Conservation (phyloP, 1,140 invertebrate species). For the Drosophila ficusphila region DNA sequence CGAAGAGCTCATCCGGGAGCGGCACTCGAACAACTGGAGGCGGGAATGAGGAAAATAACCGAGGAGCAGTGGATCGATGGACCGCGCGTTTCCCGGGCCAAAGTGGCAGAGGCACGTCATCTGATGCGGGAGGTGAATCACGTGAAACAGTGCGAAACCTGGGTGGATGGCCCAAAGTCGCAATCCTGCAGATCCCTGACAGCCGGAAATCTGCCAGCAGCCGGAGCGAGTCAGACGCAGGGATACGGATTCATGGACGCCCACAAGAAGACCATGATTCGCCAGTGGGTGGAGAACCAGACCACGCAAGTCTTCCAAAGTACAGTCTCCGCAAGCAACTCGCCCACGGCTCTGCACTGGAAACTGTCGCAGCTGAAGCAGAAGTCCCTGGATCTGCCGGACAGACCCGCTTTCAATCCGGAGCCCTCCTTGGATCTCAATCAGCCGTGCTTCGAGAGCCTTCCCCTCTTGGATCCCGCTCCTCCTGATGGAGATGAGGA, state of each 20-base stretch:
- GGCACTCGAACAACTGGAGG: slow-evolving; percentile 64
- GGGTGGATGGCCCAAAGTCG: slow-evolving; percentile 95
- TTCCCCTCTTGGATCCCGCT: slow-evolving; percentile 59
- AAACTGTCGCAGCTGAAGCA: slow-evolving; percentile 81
- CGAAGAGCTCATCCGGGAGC: slow-evolving; percentile 83
- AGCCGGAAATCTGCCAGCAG: slow-evolving; percentile 74
- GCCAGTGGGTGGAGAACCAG: slow-evolving; percentile 97
- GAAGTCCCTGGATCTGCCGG: slow-evolving; percentile 74
- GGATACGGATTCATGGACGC: slow-evolving; percentile 95
- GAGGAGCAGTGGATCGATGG: slow-evolving; percentile 99
- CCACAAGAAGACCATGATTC: slow-evolving; percentile 96
- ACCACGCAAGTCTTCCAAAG: slow-evolving; percentile 89
- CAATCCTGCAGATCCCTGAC: slow-evolving; percentile 71
- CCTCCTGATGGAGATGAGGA: slow-evolving; percentile 87
- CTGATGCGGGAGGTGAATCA: slow-evolving; percentile 91
- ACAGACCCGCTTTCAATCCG: slow-evolving; percentile 47
- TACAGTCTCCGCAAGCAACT: slow-evolving; percentile 62
- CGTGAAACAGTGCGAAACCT: slow-evolving; percentile 92
- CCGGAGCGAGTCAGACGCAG: slow-evolving; percentile 62
- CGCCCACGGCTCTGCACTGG: slow-evolving; percentile 64
- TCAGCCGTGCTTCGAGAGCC: slow-evolving; percentile 36
- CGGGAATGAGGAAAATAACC: slow-evolving; percentile 83
- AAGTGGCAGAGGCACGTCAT: slow-evolving; percentile 91
- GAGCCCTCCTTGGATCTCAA: slow-evolving; percentile 36
- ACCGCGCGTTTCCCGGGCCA: slow-evolving; percentile 93